Base-by-base conservation (phyloP, 2,113 vertebrate species). In the Plectropomus leopardus region DNA sequence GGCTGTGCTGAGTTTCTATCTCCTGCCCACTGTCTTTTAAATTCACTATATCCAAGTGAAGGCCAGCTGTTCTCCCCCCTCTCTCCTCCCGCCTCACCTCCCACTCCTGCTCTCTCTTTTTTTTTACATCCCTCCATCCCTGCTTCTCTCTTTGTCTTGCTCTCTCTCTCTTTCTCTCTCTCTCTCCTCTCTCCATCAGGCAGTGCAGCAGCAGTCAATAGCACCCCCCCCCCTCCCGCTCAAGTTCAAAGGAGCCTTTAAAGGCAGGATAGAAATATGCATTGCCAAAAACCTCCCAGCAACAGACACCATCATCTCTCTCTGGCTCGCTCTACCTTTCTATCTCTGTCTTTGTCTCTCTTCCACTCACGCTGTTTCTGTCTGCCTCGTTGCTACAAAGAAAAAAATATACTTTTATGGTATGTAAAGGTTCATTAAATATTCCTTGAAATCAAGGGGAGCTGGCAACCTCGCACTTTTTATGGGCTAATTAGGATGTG, bases 161-260 rank as follows among this genome's bases (percentile, higher is more conserved):
- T 51, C 79, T 72, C 40, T 70, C 74, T 63, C 69, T 42, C 15
- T 79, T 53, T 19, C 70, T 4, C 67, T 83, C 83, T 78, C 47
- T 74, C 42, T 65, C 72, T 66, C 75, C 78, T 69, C 66, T 74
- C 67, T 81, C 85, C 80, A 86, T 89, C 91, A 91, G 87, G 88
- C 89, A 71, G 80, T 87, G 84, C 73, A 88, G 82, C 86, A 90
- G 85, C 82, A 89, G 86, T 93, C 91, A 88, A 82, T 92, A 89
- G 78, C 85, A 79, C 13, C 64, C 26, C 48, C 36, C 23, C 23
- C 63, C 5, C 36, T 7, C 30, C 21, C 7, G 40, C 76, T 77
- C 73, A 84, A 86, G 88, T 92, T 92, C 89, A 92, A 92, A 92
- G 83, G 36, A 83, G 72, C 78, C 75, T 87, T 92, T 85, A 88